Base-by-base conservation (phyloP, 2,113 vertebrate species). In the Lethenteron camtschaticum region DNA sequence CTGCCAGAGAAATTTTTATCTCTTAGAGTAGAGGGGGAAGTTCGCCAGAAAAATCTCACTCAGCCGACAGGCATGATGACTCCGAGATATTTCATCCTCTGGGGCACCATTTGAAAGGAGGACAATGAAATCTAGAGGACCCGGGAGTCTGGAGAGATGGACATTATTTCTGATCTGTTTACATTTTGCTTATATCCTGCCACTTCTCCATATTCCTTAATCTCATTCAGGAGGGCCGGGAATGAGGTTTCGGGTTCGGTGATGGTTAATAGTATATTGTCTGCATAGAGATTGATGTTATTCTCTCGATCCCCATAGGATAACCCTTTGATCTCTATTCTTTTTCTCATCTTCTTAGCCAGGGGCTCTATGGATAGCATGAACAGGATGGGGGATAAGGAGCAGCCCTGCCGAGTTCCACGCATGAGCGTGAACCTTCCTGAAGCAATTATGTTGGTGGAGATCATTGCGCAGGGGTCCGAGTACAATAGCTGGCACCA, bases 151-250 rank as follows among this genome's bases (percentile, higher is more conserved):
- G 18, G 24, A 69, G 24, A 41, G 56, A 69, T 69, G 12, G 10
- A 55, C 68, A 13, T 14, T 18, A 69, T 69, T 69, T 69, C 68
- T 69, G 68, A 41, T 69, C 3, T 24, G 68, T 69, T 55, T 69
- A 6, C 56, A 69, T 69, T 69, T 69, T n/a, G 41, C 41, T 41
- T 5, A 41, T 41, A 41, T 41, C 41, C 41, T 41, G 41, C 41
- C 41, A 69, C 56, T 41, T 41, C 10, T 12, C 5, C 9, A 69
- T 10, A 69, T 18, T 69, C 8, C 11, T 14, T 20, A 69, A 69
- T 69, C 12, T 12, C 56, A 16, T 11, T 69, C 14, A 11, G 14
- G 56, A 69, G 12, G 12, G 56, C 11, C 11, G 12, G 68, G 20
- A 69, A 10, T 16, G 16, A 12, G 24, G 68, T 12, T 69, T 18